Percentiles rank a stretch among this genome's conserved stretches.
Evolutionary conservation across 2,797 vertebrate genomes (phyloP).

Genomic region (Cheirogaleus major): DNA sequence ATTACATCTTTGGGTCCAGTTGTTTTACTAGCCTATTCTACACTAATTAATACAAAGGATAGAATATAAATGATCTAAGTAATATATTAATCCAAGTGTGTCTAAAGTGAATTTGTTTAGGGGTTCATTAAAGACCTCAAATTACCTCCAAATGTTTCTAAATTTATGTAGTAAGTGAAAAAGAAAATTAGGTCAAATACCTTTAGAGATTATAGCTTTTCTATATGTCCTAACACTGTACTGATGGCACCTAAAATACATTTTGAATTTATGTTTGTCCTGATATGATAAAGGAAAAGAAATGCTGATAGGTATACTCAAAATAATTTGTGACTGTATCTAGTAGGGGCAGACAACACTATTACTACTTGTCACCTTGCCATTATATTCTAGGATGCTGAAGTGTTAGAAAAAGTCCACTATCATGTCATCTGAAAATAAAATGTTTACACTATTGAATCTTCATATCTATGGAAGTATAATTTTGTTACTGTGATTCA

Average conservation of each 20-base stretch:
- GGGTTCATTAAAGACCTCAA: not conserved
- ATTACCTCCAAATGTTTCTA: constrained; percentile 9
- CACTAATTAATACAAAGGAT: not conserved
- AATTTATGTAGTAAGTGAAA: not conserved
- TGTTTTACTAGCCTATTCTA: not conserved
- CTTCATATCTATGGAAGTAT: not conserved
- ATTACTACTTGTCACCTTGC: not conserved
- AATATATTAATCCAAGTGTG: constrained; percentile 7
- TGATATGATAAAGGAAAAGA: not conserved
- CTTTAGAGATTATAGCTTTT: not conserved
- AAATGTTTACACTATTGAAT: not conserved
- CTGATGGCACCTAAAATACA: not conserved
- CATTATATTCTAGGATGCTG: not conserved
- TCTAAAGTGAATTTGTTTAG: not conserved
- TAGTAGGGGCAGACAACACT: not conserved
- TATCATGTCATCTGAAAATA: constrained; percentile 28
- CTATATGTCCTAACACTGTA: not conserved
- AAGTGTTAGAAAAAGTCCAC: constrained; percentile 10
- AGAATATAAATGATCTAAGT: not conserved
- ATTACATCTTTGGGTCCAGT: not conserved
- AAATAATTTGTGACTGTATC: not conserved
- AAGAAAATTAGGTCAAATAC: not conserved
- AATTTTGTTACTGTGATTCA: not conserved
- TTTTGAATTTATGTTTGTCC: not conserved
- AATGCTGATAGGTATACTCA: not conserved